Base-by-base conservation (phyloP, 2,797 vertebrate genomes). In the Botia kubotai region DNA sequence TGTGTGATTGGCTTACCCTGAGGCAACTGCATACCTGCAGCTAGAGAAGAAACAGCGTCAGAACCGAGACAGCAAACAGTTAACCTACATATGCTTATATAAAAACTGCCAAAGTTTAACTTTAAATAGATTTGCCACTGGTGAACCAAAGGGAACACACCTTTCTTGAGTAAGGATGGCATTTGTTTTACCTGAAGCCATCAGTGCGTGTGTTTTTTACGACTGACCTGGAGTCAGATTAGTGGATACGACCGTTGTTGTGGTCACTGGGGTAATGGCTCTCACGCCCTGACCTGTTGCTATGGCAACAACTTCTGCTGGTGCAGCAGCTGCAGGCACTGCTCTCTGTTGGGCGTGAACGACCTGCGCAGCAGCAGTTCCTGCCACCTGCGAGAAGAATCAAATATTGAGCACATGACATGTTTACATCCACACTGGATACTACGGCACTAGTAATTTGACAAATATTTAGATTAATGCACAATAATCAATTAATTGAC, bases 281-380 rank as follows among this genome's bases (percentile, higher is more conserved):
- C 96, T 91, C 1, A 97, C 95, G 0, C 94, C 93, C 79, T 94
- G 95, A 2, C 94, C 94, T 0, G 96, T 92, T 0, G 95, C 94
- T 71, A 97, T 95, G 77, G 96, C 92, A 23, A 97, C 95, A 77
- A 97, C 92, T 66, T 97, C 97, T 0, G 94, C 87, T 0, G 96
- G 90, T 1, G 95, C 88, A 0, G 95, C 81, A 0, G 95, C 87
- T 0, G 95, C 86, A 0, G 94, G 85, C 0, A 94, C 91, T 0
- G 94, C 73, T 73, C 96, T 94, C 85, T 96, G 96, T 82, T 96
- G 96, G 4, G 95, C 83, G 13, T 97, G 97, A 12, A 96, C 95
- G 79, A 96, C 96, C 86, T 97, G 96, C 3, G 95, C 92, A 48
- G 91, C 91, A 14, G 92, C 79, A 5, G 90, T 87, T 50, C 90